These are phyloP conservation scores for Notamacropus eugenii DNA, from an alignment of 2,797 vertebrate species.

Conservation along the genomic window DNA sequence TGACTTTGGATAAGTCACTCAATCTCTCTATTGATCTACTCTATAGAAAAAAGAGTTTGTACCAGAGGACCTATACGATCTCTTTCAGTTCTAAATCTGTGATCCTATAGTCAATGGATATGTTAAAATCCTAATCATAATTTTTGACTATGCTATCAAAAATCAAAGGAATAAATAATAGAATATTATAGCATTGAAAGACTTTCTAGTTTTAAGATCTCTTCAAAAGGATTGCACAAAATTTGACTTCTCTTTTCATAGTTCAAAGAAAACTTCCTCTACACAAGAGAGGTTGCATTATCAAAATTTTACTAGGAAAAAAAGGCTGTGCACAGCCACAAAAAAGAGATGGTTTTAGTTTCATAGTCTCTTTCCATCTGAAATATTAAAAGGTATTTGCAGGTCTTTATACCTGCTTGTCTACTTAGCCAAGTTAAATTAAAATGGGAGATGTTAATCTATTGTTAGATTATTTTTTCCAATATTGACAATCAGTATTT, in stretches of 20 bases:
- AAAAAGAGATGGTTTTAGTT: slow-evolving; percentile 71
- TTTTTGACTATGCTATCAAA: not conserved
- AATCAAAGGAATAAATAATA: not conserved
- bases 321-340: slow-evolving; percentile 67
- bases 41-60: not conserved
- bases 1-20: not conserved
- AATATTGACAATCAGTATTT: slow-evolving; percentile 83
- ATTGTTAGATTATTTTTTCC: slow-evolving; percentile 86
- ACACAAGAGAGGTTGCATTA: slow-evolving; percentile 69
- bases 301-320: slow-evolving; percentile 77
- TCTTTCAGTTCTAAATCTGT: not conserved
- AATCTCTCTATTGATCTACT: not conserved
- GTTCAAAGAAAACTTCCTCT: slow-evolving; percentile 62
- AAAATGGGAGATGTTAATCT: slow-evolving; percentile 83
- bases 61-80: not conserved
- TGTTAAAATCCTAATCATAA: not conserved
- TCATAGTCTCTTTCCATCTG: slow-evolving; percentile 72
- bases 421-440: slow-evolving; percentile 85
- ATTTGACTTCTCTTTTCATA: slow-evolving; percentile 57
- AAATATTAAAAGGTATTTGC: slow-evolving; percentile 81
- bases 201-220: slow-evolving; percentile 10
- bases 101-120: not conserved
- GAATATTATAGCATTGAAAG: slow-evolving; percentile 24
- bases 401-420: slow-evolving; percentile 79
- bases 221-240: not conserved